Evolutionary conservation across 1,140 invertebrate genomes (phyloP).

Genomic region (Eufriesea mexicana): DNA sequence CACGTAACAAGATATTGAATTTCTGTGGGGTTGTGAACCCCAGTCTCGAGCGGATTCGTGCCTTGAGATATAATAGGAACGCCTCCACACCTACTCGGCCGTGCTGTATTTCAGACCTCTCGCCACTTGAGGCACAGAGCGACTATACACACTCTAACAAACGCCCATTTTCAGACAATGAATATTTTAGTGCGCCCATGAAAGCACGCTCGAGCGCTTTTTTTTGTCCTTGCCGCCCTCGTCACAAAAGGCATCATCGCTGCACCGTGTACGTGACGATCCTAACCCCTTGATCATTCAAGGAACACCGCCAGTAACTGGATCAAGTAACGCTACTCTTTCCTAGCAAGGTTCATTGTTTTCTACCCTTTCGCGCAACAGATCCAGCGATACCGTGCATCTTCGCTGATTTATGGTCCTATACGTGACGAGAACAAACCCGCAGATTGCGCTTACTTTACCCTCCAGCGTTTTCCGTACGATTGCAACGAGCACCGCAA

Average conservation of each 20-base stretch:
- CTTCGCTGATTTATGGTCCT: slow-evolving; percentile 36
- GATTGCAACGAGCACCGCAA: neutral
- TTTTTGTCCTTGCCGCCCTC: slow-evolving; percentile 53
- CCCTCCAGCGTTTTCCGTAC: neutral
- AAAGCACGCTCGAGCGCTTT: slow-evolving; percentile 60
- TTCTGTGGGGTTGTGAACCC: slow-evolving; percentile 55
- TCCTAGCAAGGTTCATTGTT: slow-evolving; percentile 44
- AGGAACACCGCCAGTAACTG: slow-evolving; percentile 58
- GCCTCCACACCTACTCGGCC: slow-evolving; percentile 59
- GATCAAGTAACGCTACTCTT: slow-evolving; percentile 63
- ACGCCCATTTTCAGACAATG: slow-evolving; percentile 74
- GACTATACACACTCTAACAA: slow-evolving; percentile 66
- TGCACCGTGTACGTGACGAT: slow-evolving; percentile 48
- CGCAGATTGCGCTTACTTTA: slow-evolving; percentile 20
- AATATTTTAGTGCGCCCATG: slow-evolving; percentile 70
- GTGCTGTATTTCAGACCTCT: slow-evolving; percentile 49
- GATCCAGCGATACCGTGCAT: slow-evolving; percentile 40
- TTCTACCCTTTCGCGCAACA: slow-evolving; percentile 31
- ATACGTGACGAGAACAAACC: slow-evolving; percentile 19
- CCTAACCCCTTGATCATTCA: slow-evolving; percentile 62
- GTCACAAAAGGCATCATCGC: slow-evolving; percentile 65
- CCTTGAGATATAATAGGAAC: slow-evolving; percentile 67
- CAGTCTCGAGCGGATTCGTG: slow-evolving; percentile 51
- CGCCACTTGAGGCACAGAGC: slow-evolving; percentile 41
- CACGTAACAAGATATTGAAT: slow-evolving; percentile 68